Conservation (phyloP, 2,888 invertebrate species). For the Drosophila neotestacea region DNA sequence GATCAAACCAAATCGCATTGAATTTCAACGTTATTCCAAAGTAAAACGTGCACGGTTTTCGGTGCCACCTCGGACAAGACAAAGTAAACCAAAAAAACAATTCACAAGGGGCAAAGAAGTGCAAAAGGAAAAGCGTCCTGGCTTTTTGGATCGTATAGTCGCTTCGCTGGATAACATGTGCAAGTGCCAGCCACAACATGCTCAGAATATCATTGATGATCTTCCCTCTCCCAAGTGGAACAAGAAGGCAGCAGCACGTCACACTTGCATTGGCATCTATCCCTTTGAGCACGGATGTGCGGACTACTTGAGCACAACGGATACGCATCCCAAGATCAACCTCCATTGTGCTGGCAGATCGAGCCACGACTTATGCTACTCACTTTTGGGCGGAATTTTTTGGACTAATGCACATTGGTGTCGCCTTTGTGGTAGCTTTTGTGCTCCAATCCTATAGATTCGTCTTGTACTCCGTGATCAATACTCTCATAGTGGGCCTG, state of each 20-base stretch:
- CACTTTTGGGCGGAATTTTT: slow-evolving; percentile 90
- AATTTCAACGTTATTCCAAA: slow-evolving; percentile 78
- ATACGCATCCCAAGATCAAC: slow-evolving; percentile 87
- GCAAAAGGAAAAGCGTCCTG: slow-evolving; percentile 23
- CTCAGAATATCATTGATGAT: slow-evolving; percentile 62
- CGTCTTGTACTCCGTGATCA: slow-evolving; percentile 87
- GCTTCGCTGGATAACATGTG: slow-evolving; percentile 74
- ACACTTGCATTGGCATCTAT: slow-evolving; percentile 87
- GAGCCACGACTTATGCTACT: slow-evolving; percentile 87
- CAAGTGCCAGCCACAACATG: slow-evolving; percentile 53
- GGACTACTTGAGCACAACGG: slow-evolving; percentile 88
- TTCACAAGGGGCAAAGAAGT: not conserved
- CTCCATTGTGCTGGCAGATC: slow-evolving; percentile 87
- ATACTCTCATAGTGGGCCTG: slow-evolving; percentile 88
- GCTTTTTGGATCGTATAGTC: slow-evolving; percentile 63
- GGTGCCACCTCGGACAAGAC: slow-evolving; percentile 38
- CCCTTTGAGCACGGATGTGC: slow-evolving; percentile 90
- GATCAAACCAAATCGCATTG: slow-evolving; percentile 79
- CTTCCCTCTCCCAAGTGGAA: slow-evolving; percentile 73
- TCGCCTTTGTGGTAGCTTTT: slow-evolving; percentile 88
- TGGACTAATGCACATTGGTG: slow-evolving; percentile 87
- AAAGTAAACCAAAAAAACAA: slow-evolving; percentile 24
- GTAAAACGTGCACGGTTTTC: slow-evolving; percentile 33
- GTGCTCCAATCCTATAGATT: slow-evolving; percentile 88
- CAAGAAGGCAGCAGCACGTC: slow-evolving; percentile 56